Conservation (phyloP, 1,140 invertebrate species). For the Danaus melanippus region DNA sequence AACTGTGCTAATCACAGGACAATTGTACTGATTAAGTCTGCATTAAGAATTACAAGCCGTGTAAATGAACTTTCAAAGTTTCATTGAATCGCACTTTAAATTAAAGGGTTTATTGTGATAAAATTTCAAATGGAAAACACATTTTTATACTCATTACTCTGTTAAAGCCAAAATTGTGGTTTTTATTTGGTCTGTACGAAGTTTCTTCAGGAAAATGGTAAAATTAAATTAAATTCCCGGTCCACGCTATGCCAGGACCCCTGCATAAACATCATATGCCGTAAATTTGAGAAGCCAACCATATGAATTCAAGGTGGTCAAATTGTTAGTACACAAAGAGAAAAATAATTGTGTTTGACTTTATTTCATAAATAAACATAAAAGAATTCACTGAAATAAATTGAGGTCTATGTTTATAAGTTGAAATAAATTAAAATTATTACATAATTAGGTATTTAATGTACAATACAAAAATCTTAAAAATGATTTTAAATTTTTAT, state of each 20-base stretch:
- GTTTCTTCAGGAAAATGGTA: constrained; percentile 16
- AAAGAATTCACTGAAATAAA: too few species aligned
- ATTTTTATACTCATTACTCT: too few species aligned
- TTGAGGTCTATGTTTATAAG: too few species aligned
- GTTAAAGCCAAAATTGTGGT: not conserved
- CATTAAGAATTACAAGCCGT: constrained; percentile 10
- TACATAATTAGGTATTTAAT: too few species aligned
- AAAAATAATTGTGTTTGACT: too few species aligned
- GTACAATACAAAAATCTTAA: too few species aligned
- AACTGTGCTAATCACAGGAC: constrained; percentile 31
- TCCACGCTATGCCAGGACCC: constrained; percentile 15
- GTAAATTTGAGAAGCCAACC: not conserved
- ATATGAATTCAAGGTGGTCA: constrained; percentile 2
- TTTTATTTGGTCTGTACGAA: constrained; percentile 12
- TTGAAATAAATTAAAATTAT: too few species aligned
- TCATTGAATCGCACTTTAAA: not conserved
- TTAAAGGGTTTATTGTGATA: too few species aligned
- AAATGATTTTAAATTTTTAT: too few species aligned
- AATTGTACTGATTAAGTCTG: constrained; percentile 25
- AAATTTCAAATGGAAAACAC: too few species aligned
- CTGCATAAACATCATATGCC: constrained; percentile 20
- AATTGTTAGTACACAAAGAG: too few species aligned
- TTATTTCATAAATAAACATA: too few species aligned
- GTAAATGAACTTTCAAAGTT: constrained; percentile 10
- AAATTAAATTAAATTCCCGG: constrained; percentile 20